Evolutionary conservation across 2,797 vertebrate genomes (phyloP).

Genomic region (Dipus sagitta): DNA sequence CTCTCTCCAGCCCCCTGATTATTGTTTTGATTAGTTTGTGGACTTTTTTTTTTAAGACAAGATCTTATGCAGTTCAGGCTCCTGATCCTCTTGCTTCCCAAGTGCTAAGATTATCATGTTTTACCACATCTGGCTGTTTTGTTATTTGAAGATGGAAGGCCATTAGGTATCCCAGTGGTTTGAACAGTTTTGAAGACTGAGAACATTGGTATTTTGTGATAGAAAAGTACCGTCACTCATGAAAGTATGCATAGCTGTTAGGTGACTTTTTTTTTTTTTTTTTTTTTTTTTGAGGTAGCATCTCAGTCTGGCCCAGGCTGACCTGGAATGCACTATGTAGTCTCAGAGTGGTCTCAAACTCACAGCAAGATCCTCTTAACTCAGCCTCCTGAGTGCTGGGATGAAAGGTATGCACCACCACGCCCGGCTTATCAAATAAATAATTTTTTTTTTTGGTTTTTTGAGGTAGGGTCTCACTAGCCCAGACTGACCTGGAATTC

Average conservation of each 20-base stretch:
- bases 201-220: neutral
- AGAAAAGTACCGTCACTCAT: neutral
- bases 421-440: too few species aligned
- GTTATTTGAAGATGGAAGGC: slow-evolving; percentile 50
- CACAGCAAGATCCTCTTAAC: too few species aligned
- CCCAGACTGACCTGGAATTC: too few species aligned
- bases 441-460: too few species aligned
- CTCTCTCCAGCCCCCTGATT: slow-evolving; percentile 8
- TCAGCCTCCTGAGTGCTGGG: too few species aligned
- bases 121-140: neutral
- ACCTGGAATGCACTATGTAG: too few species aligned
- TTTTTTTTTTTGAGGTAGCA: too few species aligned
- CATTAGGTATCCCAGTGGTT: neutral
- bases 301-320: too few species aligned
- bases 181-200: neutral
- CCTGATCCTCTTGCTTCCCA: neutral
- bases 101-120: neutral
- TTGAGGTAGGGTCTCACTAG: too few species aligned
- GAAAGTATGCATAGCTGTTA: neutral
- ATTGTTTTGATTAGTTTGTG: neutral
- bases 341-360: too few species aligned
- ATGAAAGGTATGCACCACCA: too few species aligned
- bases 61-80: neutral
- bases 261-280: too few species aligned
- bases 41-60: neutral